Evolutionary conservation across 2,888 invertebrate species (phyloP).

Genomic region (Sinelater perroti): DNA sequence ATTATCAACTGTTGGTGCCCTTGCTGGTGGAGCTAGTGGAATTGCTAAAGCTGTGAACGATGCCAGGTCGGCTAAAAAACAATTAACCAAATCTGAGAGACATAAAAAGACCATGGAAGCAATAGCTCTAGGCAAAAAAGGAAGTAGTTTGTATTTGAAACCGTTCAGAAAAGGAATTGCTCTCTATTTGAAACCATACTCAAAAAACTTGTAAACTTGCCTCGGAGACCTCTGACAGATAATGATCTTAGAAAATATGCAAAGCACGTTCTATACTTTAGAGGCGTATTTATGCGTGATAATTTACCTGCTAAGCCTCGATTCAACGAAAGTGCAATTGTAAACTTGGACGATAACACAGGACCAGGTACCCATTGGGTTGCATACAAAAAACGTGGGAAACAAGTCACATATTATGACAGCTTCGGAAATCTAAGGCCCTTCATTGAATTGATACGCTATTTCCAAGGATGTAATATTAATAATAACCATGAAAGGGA

Average conservation of each 20-base stretch:
- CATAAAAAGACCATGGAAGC: slow-evolving; percentile 48
- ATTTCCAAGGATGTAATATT: slow-evolving; percentile 26
- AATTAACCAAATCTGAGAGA: slow-evolving; percentile 43
- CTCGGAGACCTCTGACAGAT: slow-evolving; percentile 42
- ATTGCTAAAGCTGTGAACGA: slow-evolving; percentile 45
- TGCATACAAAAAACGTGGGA: slow-evolving; percentile 50
- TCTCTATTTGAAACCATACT: slow-evolving; percentile 33
- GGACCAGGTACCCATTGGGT: slow-evolving; percentile 54
- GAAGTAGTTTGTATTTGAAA: slow-evolving; percentile 38
- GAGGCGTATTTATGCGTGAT: slow-evolving; percentile 49
- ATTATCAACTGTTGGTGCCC: slow-evolving; percentile 42
- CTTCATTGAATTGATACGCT: slow-evolving; percentile 37
- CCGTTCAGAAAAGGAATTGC: slow-evolving; percentile 39
- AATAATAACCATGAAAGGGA: slow-evolving; percentile 29
- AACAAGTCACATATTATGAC: slow-evolving; percentile 52
- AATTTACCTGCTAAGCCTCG: slow-evolving; percentile 8
- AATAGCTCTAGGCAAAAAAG: slow-evolving; percentile 44
- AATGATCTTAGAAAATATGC: slow-evolving; percentile 40
- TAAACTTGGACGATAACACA: slow-evolving; percentile 48
- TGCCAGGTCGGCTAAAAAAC: slow-evolving; percentile 40
- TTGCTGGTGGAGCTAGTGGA: slow-evolving; percentile 43
- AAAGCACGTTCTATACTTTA: slow-evolving; percentile 40
- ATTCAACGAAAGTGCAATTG: slow-evolving; percentile 45
- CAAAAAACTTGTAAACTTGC: slow-evolving; percentile 41
- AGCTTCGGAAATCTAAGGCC: slow-evolving; percentile 54